Base-by-base conservation (phyloP, 2,797 vertebrate species). In the Pangasius mekongensis region DNA sequence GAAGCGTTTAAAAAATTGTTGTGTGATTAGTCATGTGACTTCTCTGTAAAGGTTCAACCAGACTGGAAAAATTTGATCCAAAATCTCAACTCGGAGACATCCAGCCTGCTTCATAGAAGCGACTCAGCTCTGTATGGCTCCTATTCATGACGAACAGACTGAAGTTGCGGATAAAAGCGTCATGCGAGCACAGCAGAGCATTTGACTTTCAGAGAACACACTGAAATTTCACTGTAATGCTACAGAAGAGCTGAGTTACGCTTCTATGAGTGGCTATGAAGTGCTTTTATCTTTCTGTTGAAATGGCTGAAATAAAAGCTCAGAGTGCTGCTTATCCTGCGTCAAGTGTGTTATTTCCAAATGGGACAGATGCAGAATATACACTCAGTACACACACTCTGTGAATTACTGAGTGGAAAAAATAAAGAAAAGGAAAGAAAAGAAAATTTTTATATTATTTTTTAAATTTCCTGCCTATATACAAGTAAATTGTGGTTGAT, bases 271-370 rank as follows among this genome's bases (percentile, higher is more conserved):
- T 64, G 80, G 36, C 24, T 64, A 16, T 62, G 56, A 62, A 83
- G 80, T 64, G 80, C 80, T 83, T 83, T 83, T 64, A 83, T 64
- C 52, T 62, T 71, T 27, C 74, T 81, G 76, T 69, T 89, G 76
- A 76, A 84, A 87, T 54, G 81, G 39, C 78, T 49, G 56, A 73
- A 87, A 74, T 83, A 62, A 71, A 83, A 73, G n/a, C 60, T 74
- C 43, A 5, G 36, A 83, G 80, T 16, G 80, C 58, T 16, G 58
- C 80, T 83, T 27, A 43, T 83, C 58, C 80, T 62, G 58, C 6
- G 22, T 62, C 58, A 3, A 83, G 80, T 83, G 80, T 0, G 6
- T 30, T 43, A 64, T n/a, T 62, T 16, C 36, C 24, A 62, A 64
- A 62, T 47, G 80, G 36, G 36, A 3, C 5, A 8, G 13, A 43